Evolutionary conservation across 2,113 vertebrate species (phyloP).

Genomic region (Halcyon senegalensis): DNA sequence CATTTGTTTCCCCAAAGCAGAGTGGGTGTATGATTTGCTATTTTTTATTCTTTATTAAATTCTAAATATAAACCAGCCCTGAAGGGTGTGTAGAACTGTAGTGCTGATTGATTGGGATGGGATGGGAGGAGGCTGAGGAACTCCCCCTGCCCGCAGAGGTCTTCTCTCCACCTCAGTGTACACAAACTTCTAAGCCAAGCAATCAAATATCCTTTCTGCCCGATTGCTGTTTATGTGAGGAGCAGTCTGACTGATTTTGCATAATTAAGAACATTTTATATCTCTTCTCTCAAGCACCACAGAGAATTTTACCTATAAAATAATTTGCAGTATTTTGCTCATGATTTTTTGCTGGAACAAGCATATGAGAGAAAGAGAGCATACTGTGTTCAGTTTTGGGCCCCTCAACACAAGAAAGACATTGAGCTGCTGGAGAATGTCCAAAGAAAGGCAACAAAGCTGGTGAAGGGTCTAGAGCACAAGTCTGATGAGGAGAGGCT

Average conservation of each 20-base stretch:
- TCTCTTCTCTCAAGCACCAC: background rate
- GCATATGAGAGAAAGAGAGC: background rate
- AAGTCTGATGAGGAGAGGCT: background rate
- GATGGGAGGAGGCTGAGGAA: slow-evolving; percentile 28
- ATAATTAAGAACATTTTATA: background rate
- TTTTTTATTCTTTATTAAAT: slow-evolving; percentile 64
- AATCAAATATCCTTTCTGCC: background rate
- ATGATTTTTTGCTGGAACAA: background rate
- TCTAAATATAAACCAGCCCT: slow-evolving; percentile 58
- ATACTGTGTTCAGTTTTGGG: background rate
- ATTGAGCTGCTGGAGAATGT: background rate
- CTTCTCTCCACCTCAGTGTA: background rate
- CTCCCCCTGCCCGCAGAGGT: background rate
- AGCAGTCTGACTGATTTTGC: background rate
- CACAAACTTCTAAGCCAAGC: background rate
- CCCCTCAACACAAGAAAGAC: background rate
- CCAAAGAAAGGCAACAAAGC: background rate
- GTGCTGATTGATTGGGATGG: slow-evolving; percentile 56
- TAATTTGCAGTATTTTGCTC: background rate
- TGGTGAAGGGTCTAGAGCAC: background rate
- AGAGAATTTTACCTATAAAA: background rate
- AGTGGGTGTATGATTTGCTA: slow-evolving; percentile 36
- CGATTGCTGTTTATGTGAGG: background rate
- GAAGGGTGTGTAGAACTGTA: slow-evolving; percentile 26
- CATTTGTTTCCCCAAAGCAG: slow-evolving; percentile 37